Evolutionary conservation across 2,888 invertebrate genomes (phyloP), one percentile per base, ranked within the genome.

Genomic region (Hypercompe scribonia): DNA sequence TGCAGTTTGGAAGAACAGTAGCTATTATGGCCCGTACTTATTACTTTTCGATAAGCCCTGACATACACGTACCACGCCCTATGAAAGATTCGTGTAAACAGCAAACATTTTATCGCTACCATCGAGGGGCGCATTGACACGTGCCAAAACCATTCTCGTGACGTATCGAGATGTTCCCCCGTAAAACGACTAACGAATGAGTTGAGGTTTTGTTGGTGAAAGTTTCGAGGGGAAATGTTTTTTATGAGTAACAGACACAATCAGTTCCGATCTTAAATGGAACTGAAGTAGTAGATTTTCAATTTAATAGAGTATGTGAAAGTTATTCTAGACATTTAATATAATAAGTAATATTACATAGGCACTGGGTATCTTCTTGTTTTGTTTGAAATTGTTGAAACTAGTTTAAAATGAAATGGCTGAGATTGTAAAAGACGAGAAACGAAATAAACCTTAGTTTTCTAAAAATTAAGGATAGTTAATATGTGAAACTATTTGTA

Each of bases 61-160:
- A 18, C 0, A 31, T 15, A 61, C 61, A 61, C 18, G 31, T 1
- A 31, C 61, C 61, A 61, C 80, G 80, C 83, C 86, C 80, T 79
- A 77, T 69, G 83, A 78, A 77, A 83, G 83, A 87, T 85, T 85
- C 88, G 90, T 87, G 91, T 90, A 91, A 92, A 92, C 87, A 89
- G 86, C 90, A 86, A 91, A 91, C 90, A 89, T 89, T 91, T 90
- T 87, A 87, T 90, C 84, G 88, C 85, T 86, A 86, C 83, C 84
- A 82, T 78, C 65, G 71, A 80, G 87, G 87, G 89, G 82, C 81
- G 82, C 81, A 79, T 75, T 81, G 92, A 88, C 94, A 94, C 94
- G 94, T 94, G 94, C 89, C 93, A 79, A 81, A 85, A 81, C 90
- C 90, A 89, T 92, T 93, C 87, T 89, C 88, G 88, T 91, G 90